phyloP scores from a whole-genome alignment of 2,797 vertebrate genomes.

The Taeniopygia guttata region DNA sequence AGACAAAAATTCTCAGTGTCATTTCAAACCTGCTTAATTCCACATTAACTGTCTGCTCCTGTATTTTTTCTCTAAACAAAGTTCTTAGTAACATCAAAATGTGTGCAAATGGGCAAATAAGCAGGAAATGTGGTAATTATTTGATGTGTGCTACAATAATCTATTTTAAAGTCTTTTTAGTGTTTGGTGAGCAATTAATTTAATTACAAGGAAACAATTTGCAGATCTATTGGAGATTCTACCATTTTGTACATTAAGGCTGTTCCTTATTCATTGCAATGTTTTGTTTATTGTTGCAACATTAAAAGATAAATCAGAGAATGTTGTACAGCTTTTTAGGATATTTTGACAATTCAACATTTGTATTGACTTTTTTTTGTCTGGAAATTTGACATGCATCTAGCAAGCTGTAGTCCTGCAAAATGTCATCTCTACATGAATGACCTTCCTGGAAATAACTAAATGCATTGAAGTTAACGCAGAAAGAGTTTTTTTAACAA shows the following conservation, averaged over 20 bases:
- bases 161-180: background rate
- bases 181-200: background rate
- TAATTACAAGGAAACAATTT: background rate
- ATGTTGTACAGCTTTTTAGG: background rate
- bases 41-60: background rate
- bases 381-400: background rate
- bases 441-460: background rate
- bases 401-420: background rate
- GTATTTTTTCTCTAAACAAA: background rate
- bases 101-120: background rate
- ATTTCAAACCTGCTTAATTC: background rate
- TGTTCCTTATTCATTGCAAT: background rate
- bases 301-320: background rate
- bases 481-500: background rate
- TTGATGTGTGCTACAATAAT: background rate
- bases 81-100: background rate
- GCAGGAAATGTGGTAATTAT: background rate
- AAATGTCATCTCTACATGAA: background rate
- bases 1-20: background rate
- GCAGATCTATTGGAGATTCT: background rate
- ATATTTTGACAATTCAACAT: background rate
- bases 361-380: background rate
- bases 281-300: background rate
- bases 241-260: background rate
- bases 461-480: background rate